phyloP scores from a whole-genome alignment of 2,888 invertebrate species.

The Tinea semifulvella region DNA sequence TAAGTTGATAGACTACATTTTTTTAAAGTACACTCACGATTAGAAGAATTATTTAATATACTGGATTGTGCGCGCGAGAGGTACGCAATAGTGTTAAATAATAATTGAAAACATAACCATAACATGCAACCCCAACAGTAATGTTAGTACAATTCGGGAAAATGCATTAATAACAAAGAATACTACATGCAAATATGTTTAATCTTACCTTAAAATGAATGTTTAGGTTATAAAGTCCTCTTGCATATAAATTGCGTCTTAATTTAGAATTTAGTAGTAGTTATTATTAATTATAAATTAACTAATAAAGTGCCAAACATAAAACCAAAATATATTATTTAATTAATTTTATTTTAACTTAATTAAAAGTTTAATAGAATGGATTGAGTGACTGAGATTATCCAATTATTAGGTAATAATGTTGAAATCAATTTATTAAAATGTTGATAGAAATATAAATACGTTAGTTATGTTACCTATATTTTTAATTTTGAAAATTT shows the following conservation, averaged over 20 bases:
- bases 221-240: not conserved
- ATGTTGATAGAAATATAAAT: too few species aligned
- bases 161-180: not conserved
- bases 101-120: not conserved
- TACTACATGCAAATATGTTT: not conserved
- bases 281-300: not conserved
- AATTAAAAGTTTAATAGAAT: too few species aligned
- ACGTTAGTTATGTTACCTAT: too few species aligned
- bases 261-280: conserved; percentile 1
- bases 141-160: not conserved
- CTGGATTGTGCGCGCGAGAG: too few species aligned
- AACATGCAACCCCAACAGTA: not conserved
- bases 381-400: too few species aligned
- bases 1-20: too few species aligned
- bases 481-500: too few species aligned
- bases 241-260: not conserved
- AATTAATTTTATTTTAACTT: too few species aligned
- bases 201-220: not conserved
- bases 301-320: not conserved
- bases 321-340: not conserved
- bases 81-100: not conserved
- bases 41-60: too few species aligned
- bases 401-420: too few species aligned
- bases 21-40: too few species aligned
- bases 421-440: too few species aligned